Evolutionary conservation across 2,888 invertebrate genomes (phyloP).

Genomic region (Hololepta plana): DNA sequence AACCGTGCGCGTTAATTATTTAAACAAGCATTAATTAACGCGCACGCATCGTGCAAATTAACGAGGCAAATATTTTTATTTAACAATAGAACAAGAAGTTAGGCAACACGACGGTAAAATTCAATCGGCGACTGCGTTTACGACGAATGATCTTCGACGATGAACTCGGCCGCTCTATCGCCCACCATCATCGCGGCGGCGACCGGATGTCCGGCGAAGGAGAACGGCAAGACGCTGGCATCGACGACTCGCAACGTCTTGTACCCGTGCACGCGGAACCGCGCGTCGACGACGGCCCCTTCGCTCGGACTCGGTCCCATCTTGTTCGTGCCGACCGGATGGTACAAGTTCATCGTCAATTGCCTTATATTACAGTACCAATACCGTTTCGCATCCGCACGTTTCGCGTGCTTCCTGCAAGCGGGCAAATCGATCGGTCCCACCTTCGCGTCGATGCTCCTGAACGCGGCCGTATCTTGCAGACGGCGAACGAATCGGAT

Average conservation of each 20-base stretch:
- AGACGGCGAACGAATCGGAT: slow-evolving; percentile 24
- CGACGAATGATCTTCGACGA: slow-evolving; percentile 11
- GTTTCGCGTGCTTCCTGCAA: slow-evolving; percentile 23
- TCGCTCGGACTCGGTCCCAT: slow-evolving; percentile 31
- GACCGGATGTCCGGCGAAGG: slow-evolving; percentile 31
- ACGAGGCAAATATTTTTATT: too few relatives aligned
- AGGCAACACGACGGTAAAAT: too few relatives aligned
- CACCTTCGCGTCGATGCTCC: slow-evolving; percentile 33
- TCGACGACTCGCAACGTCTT: slow-evolving; percentile 31
- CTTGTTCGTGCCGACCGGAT: slow-evolving; percentile 32
- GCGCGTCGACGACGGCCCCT: slow-evolving; percentile 35
- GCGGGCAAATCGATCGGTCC: slow-evolving; percentile 33
- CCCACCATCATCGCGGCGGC: slow-evolving; percentile 34
- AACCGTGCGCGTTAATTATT: too few relatives aligned
- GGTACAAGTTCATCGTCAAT: slow-evolving; percentile 27
- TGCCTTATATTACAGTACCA: slow-evolving; percentile 30
- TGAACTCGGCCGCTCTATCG: slow-evolving; percentile 32
- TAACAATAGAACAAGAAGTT: too few relatives aligned
- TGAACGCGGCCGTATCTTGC: slow-evolving; percentile 35
- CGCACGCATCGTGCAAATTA: too few relatives aligned
- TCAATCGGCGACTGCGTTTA: too few relatives aligned
- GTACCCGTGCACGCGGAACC: slow-evolving; percentile 31
- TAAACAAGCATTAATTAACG: too few relatives aligned
- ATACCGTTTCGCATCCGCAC: slow-evolving; percentile 24
- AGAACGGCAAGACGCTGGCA: slow-evolving; percentile 33